These are phyloP conservation scores for Mya arenaria DNA, from an alignment of 1,140 invertebrate genomes.

Conservation along the genomic window DNA sequence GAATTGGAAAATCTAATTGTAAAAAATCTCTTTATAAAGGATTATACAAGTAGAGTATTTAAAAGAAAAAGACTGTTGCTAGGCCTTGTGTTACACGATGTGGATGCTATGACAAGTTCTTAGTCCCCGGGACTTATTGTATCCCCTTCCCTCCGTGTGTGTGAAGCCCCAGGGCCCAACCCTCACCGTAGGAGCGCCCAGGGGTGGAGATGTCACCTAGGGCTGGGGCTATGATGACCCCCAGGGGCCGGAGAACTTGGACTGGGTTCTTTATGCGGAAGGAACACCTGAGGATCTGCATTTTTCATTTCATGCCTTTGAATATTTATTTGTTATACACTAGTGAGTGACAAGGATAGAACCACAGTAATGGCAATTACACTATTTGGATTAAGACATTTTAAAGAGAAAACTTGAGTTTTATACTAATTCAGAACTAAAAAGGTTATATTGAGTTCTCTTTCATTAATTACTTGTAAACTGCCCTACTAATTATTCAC, in stretches of 20 bases:
- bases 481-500: background rate
- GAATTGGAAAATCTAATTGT: background rate
- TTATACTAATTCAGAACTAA: too few relatives aligned
- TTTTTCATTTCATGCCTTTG: background rate
- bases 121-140: background rate
- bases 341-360: background rate
- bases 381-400: background rate
- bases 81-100: background rate
- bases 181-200: background rate
- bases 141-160: background rate
- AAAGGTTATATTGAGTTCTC: too few relatives aligned
- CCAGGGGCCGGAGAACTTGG: background rate
- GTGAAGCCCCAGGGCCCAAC: conserved; percentile 22
- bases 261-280: too few relatives aligned
- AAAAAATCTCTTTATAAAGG: background rate
- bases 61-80: too few relatives aligned
- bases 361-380: background rate
- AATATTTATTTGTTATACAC: background rate
- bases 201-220: too few relatives aligned
- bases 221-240: background rate
- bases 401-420: background rate
- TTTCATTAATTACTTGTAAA: too few relatives aligned
- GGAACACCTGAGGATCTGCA: too few relatives aligned
- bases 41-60: background rate
- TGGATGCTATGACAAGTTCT: too few relatives aligned